A percentile compares a stretch with the other conserved stretches of the same genome.
phyloP scores from a whole-genome alignment of 1,140 invertebrate species.

The Ips nitidus region DNA sequence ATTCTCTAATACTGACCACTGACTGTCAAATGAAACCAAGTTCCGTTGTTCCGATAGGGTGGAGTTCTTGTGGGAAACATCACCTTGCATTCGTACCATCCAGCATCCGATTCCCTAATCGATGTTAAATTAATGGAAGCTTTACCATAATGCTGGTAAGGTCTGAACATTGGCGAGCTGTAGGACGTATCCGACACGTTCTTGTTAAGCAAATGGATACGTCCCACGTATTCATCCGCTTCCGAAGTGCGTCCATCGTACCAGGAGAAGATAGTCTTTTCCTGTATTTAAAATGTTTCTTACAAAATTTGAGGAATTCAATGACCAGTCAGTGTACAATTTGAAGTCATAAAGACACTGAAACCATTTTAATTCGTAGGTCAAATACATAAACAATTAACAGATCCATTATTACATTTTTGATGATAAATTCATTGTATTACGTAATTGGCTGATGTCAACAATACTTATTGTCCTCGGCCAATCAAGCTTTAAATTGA shows the following conservation, averaged over 20 bases:
- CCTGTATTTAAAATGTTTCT: constrained; percentile 55
- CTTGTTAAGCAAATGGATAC: constrained; percentile 66
- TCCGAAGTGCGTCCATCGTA: constrained; percentile 71
- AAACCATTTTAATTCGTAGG: no score
- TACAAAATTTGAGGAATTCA: neutral
- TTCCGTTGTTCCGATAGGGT: constrained; percentile 79
- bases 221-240: constrained; percentile 71
- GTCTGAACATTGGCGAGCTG: constrained; percentile 38
- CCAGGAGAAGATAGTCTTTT: constrained; percentile 74
- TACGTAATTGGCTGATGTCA: no score
- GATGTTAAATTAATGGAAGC: constrained; percentile 88
- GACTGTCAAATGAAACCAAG: constrained; percentile 83
- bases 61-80: constrained; percentile 86
- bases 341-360: neutral
- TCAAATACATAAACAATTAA: no score
- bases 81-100: constrained; percentile 89
- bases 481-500: no score
- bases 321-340: neutral
- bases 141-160: constrained; percentile 58
- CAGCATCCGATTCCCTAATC: constrained; percentile 84
- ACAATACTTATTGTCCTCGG: no score
- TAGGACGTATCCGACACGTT: constrained; percentile 41
- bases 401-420: no score
- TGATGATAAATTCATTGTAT: no score
- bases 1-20: constrained; percentile 65